phyloP scores from a whole-genome alignment of 2,888 invertebrate species.

The Horisme vitalbata region DNA sequence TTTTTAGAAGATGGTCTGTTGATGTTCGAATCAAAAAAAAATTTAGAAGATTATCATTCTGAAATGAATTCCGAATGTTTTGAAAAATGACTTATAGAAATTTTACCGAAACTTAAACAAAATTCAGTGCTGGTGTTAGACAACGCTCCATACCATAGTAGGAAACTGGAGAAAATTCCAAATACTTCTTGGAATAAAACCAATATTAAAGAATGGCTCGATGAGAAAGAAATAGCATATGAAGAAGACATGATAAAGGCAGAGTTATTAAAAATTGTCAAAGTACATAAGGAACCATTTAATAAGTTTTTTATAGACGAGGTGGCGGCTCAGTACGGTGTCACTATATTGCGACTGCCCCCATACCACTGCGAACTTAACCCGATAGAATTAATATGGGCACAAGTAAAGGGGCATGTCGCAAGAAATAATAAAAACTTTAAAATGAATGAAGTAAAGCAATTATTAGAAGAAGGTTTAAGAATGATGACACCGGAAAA shows the following conservation, averaged over 20 bases:
- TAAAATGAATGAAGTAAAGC: conserved; percentile 3
- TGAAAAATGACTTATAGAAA: conserved; percentile 3
- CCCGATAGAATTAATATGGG: too few species aligned
- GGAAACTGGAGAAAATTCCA: background rate
- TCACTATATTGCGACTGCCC: background rate
- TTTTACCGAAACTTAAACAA: background rate
- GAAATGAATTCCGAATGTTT: conserved; percentile 5
- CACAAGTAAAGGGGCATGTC: background rate
- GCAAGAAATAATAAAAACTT: conserved; percentile 3
- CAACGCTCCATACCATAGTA: too few species aligned
- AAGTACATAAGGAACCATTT: background rate
- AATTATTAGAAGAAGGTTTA: too few species aligned
- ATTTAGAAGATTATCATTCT: conserved; percentile 1
- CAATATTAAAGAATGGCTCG: background rate
- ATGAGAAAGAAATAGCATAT: background rate
- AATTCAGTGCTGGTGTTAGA: too few species aligned
- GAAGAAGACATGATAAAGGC: background rate
- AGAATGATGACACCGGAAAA: too few species aligned
- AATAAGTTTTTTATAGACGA: too few species aligned
- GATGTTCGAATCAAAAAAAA: too few species aligned
- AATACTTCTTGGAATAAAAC: background rate
- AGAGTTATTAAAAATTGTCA: background rate
- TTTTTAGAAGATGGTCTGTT: background rate
- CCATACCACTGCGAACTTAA: too few species aligned
- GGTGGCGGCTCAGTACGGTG: background rate